A percentile compares a stretch with the other conserved stretches of the same genome.
These are phyloP conservation scores for Copidosoma aretas DNA, from an alignment of 2,888 invertebrate genomes.

Conservation along the genomic window DNA sequence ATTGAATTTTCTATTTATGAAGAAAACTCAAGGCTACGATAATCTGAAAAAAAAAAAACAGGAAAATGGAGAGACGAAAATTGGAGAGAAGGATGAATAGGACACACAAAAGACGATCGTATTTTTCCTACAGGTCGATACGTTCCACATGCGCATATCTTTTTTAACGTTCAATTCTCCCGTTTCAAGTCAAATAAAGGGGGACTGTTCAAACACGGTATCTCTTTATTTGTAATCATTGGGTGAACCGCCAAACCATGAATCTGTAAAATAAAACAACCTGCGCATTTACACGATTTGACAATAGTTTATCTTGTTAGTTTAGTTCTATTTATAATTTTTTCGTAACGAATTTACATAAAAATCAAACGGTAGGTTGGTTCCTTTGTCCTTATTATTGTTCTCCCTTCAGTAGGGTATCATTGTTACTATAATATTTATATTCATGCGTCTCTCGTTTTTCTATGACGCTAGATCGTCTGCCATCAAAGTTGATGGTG, in stretches of 20 bases:
- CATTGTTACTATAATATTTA: conserved; percentile 22
- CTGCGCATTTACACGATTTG: conserved; percentile 19
- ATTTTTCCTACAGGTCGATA: conserved; percentile 27
- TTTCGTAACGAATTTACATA: conserved; percentile 20
- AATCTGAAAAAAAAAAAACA: not conserved
- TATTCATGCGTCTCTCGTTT: conserved; percentile 24
- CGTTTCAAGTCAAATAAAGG: not conserved
- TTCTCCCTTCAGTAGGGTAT: conserved; percentile 22
- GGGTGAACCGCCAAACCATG: not conserved
- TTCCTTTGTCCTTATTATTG: conserved; percentile 28
- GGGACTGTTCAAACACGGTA: not conserved
- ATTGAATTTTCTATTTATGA: conserved; percentile 20
- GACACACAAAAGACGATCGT: conserved; percentile 9
- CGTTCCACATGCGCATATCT: conserved; percentile 26
- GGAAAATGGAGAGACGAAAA: not conserved
- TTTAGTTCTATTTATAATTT: not conserved
- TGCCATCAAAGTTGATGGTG: conserved; percentile 12
- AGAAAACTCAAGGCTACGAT: conserved; percentile 15
- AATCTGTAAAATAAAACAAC: conserved; percentile 1
- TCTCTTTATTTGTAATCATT: conserved; percentile 8
- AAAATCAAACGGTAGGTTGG: conserved; percentile 11
- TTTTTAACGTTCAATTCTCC: conserved; percentile 13
- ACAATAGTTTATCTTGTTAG: conserved; percentile 4
- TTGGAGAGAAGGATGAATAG: not conserved
- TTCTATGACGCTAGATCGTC: conserved; percentile 8